Conservation (phyloP, 2,888 invertebrate genomes). For the Celastrina argiolus region DNA sequence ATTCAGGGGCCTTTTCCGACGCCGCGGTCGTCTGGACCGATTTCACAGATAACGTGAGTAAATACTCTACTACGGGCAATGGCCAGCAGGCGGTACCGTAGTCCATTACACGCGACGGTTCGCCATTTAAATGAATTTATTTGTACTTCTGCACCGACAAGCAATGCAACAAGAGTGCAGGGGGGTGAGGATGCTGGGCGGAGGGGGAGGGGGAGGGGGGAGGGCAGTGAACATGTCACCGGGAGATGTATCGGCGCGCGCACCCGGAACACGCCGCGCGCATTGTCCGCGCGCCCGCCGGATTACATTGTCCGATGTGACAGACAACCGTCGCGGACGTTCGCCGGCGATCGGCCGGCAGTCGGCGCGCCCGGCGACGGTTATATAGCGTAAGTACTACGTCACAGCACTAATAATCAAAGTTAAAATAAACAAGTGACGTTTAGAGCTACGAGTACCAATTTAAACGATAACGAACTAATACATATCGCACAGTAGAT, state of each 20-base stretch:
- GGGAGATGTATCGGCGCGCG: constrained; percentile 47
- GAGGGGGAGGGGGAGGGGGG: constrained; percentile 32
- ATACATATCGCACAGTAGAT: no score
- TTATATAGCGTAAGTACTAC: no score
- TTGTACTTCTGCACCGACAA: constrained; percentile 38
- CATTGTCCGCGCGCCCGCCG: constrained; percentile 24
- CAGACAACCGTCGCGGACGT: neutral
- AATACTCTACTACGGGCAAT: no score
- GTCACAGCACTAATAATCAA: no score
- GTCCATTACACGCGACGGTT: constrained; percentile 34
- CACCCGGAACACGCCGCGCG: constrained; percentile 34
- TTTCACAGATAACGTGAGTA: no score
- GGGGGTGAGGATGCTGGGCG: constrained; percentile 29
- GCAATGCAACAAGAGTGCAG: constrained; percentile 48
- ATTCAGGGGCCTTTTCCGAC: no score
- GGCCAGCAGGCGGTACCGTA: constrained; percentile 28
- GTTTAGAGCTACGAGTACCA: no score
- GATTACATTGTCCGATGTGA: constrained; percentile 9
- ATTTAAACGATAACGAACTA: no score
- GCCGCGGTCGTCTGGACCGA: no score
- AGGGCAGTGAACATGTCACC: constrained; percentile 60
- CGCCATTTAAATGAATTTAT: constrained; percentile 62
- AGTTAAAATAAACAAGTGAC: no score
- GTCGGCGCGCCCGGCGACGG: neutral
- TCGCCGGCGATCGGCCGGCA: neutral